A percentile compares a stretch with the other conserved stretches of the same genome.
Evolutionary conservation across 2,113 vertebrate species (phyloP).

Genomic region (Oncorhynchus nerka): DNA sequence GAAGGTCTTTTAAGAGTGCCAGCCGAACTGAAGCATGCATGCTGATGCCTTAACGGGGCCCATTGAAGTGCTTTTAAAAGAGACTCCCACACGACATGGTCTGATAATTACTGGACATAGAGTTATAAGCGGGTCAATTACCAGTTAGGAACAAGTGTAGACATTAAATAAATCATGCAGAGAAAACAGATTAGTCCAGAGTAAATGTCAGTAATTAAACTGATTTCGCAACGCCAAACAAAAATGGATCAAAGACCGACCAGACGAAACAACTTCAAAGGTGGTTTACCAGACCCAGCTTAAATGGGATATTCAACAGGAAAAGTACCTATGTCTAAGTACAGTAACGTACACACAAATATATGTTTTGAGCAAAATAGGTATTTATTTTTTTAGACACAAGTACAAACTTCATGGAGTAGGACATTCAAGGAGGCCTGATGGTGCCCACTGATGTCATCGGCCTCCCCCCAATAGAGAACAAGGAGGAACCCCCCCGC

Average conservation of each 20-base stretch:
- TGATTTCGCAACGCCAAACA: background rate
- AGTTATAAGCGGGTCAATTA: background rate
- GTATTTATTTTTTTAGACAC: too few relatives aligned
- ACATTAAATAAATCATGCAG: background rate
- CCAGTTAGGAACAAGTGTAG: background rate
- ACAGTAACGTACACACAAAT: too few relatives aligned
- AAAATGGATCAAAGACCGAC: background rate
- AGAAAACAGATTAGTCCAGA: background rate
- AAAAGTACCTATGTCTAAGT: too few relatives aligned
- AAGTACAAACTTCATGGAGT: too few relatives aligned
- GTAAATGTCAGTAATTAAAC: background rate
- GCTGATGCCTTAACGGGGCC: background rate
- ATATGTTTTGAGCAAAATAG: too few relatives aligned
- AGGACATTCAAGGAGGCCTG: too few relatives aligned
- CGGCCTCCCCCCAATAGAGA: too few relatives aligned
- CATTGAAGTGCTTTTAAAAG: background rate
- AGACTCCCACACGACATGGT: background rate
- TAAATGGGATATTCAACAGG: too few relatives aligned
- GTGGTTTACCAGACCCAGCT: too few relatives aligned
- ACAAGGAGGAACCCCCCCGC: too few relatives aligned
- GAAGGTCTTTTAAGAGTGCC: background rate
- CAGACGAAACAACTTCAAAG: too few relatives aligned
- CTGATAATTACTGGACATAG: background rate
- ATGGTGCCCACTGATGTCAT: too few relatives aligned
- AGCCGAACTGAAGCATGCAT: background rate